These are phyloP conservation scores for Nothocercus julius DNA, from an alignment of 2,113 vertebrate genomes.

Conservation along the genomic window DNA sequence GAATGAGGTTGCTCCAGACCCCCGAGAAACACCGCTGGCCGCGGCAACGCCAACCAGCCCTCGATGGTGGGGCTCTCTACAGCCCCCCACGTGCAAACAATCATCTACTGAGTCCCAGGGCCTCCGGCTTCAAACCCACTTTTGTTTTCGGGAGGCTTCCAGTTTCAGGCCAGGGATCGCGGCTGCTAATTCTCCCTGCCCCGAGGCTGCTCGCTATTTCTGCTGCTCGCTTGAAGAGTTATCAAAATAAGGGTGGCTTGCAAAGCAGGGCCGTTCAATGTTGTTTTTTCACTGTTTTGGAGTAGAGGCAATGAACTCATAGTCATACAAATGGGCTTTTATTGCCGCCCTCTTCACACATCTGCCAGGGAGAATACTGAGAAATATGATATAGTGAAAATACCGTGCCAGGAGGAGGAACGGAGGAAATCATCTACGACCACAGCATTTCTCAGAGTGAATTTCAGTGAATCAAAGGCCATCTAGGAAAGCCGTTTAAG, in stretches of 20 bases:
- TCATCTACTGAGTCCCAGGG: conserved; percentile 40
- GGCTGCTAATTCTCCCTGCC: conserved; percentile 7
- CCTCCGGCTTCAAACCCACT: conserved; percentile 29
- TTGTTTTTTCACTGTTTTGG: conserved; percentile 29
- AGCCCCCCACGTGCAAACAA: conserved; percentile 56
- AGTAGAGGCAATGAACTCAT: not conserved
- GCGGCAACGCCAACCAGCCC: conserved; percentile 1
- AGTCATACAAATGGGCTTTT: conserved; percentile 32
- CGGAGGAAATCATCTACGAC: not conserved
- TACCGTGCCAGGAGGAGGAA: not conserved
- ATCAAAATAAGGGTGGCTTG: conserved; percentile 47
- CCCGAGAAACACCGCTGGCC: conserved; percentile 14
- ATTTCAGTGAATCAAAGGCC: conserved; percentile 22
- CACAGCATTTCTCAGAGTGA: not conserved
- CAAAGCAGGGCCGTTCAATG: conserved; percentile 50
- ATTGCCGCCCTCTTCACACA: not conserved
- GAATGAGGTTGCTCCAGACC: conserved; percentile 19
- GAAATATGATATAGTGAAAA: not conserved
- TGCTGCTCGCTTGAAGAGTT: conserved; percentile 11
- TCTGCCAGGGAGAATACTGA: conserved; percentile 29
- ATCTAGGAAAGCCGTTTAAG: not conserved
- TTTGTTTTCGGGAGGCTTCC: conserved; percentile 23
- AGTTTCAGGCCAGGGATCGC: conserved; percentile 1
- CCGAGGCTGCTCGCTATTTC: conserved; percentile 1
- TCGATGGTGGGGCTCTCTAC: not conserved